Percentiles rank a stretch among this genome's conserved stretches.
These are phyloP conservation scores for Sebastes taczanowskii DNA, from an alignment of 2,797 vertebrate genomes.

Conservation along the genomic window DNA sequence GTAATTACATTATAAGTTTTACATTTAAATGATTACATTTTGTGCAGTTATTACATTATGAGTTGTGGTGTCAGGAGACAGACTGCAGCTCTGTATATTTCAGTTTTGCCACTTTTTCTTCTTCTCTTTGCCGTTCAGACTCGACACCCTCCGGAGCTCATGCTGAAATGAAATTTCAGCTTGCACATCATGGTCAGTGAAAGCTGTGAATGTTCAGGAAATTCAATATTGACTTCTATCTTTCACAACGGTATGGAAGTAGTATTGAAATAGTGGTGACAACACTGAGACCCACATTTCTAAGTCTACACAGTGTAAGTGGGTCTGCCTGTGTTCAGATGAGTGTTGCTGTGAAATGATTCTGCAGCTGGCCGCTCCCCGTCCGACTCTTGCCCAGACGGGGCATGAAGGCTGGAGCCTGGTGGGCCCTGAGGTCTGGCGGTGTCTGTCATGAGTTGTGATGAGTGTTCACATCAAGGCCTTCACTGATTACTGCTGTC, in stretches of 20 bases:
- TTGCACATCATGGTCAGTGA: background rate
- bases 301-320: background rate
- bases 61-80: background rate
- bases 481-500: conserved; percentile 27
- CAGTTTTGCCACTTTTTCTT: background rate
- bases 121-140: conserved; percentile 4
- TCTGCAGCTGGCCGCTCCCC: background rate
- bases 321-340: background rate
- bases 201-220: conserved; percentile 7
- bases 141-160: conserved; percentile 7
- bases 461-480: conserved; percentile 54
- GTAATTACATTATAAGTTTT: background rate
- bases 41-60: background rate
- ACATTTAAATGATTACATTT: background rate
- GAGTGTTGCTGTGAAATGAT: background rate
- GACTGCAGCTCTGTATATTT: background rate
- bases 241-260: background rate
- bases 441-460: conserved; percentile 34
- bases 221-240: conserved; percentile 27
- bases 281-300: conserved; percentile 4
- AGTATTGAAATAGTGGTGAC: background rate
- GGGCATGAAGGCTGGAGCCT: background rate
- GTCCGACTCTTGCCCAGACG: background rate
- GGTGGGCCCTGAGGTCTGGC: background rate
- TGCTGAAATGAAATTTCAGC: conserved; percentile 10